Evolutionary conservation across 2,797 vertebrate genomes (phyloP).

Genomic region (Poeciliopsis paucimaculata): DNA sequence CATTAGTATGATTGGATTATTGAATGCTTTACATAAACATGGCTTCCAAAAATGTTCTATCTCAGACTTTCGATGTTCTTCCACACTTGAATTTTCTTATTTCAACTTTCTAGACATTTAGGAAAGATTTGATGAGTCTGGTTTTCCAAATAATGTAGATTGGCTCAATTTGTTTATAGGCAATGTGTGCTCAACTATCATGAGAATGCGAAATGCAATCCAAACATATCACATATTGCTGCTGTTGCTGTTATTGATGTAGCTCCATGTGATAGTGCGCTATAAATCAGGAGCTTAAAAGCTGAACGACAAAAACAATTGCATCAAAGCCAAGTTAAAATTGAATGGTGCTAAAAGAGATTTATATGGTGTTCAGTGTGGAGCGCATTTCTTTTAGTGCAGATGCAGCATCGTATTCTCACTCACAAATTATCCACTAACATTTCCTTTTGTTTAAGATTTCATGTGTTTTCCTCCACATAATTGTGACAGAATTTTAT

Average conservation of each 20-base stretch:
- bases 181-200: background rate
- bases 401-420: background rate
- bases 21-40: background rate
- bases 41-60: background rate
- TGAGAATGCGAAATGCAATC: background rate
- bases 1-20: background rate
- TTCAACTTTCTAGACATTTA: background rate
- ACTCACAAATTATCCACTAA: background rate
- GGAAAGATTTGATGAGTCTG: background rate
- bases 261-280: background rate
- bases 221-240: background rate
- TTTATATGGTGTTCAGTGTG: background rate
- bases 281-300: slow-evolving; percentile 9
- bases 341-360: background rate
- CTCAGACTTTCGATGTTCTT: background rate
- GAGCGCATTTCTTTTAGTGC: background rate
- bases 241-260: slow-evolving; percentile 4
- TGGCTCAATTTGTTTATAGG: background rate
- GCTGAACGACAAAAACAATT: slow-evolving; percentile 2
- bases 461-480: slow-evolving; percentile 9
- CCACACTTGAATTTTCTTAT: background rate
- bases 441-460: background rate
- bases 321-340: slow-evolving; percentile 3
- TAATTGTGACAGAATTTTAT: background rate
- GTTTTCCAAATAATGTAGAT: too few relatives aligned